A percentile compares a stretch with the other conserved stretches of the same genome.
These are phyloP conservation scores for Eubucco bourcierii DNA, from an alignment of 2,113 vertebrate genomes.

Conservation along the genomic window DNA sequence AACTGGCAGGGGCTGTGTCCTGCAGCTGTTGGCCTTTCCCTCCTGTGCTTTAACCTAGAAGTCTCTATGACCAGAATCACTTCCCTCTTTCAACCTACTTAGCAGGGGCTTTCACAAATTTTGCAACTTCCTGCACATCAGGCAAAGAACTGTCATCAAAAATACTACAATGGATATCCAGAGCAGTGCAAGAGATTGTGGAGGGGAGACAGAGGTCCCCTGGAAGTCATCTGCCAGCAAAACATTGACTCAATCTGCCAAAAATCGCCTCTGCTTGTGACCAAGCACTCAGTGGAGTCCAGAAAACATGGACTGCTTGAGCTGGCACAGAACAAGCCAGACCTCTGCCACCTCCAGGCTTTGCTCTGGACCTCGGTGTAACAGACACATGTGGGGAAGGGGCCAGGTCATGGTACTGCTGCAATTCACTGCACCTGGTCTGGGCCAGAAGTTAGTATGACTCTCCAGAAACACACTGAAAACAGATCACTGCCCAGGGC, in stretches of 20 bases:
- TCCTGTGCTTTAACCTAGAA: not conserved
- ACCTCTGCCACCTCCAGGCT: not conserved
- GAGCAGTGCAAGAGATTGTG: not conserved
- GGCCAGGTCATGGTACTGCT: not conserved
- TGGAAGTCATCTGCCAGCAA: not conserved
- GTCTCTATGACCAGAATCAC: not conserved
- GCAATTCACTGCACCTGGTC: not conserved
- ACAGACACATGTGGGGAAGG: not conserved
- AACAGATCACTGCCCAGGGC: not conserved
- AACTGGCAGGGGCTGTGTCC: not conserved
- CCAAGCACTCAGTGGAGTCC: not conserved
- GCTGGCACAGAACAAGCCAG: not conserved
- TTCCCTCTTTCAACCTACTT: conserved; percentile 22
- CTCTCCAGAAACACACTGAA: not conserved
- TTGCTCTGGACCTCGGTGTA: not conserved
- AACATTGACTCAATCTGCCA: not conserved
- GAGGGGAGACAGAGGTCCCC: not conserved
- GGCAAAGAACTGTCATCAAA: not conserved
- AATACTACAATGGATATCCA: not conserved
- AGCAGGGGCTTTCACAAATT: conserved; percentile 30
- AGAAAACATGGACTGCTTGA: not conserved
- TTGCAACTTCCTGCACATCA: conserved; percentile 51
- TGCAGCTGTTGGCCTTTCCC: not conserved
- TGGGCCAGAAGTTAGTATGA: not conserved
- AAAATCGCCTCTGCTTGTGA: not conserved